Percentiles rank a stretch among this genome's conserved stretches.
These are phyloP conservation scores for Dicyrtomina minuta DNA, from an alignment of 2,888 invertebrate genomes.

Conservation along the genomic window DNA sequence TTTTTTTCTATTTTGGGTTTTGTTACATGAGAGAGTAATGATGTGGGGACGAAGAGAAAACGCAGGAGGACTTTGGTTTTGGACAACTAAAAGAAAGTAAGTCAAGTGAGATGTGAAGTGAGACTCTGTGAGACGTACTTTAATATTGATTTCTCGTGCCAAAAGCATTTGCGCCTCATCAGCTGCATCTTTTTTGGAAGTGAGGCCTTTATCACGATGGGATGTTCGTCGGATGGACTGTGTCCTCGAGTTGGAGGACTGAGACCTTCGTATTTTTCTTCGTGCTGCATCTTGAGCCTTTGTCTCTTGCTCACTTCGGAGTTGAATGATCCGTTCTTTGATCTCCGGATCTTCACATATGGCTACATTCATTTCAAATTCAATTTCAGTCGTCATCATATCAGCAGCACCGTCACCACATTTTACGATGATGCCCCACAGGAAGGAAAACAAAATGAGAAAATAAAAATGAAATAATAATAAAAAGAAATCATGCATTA, in stretches of 20 bases:
- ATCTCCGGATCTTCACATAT: conserved; percentile 96
- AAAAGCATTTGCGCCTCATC: conserved; percentile 74
- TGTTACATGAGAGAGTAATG: no score
- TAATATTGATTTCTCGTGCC: conserved; percentile 44
- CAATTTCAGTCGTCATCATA: no score
- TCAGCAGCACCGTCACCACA: no score
- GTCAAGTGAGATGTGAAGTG: not conserved
- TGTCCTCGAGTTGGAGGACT: conserved; percentile 71
- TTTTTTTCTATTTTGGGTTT: no score
- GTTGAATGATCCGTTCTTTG: conserved; percentile 81
- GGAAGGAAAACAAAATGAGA: no score
- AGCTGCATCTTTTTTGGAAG: conserved; percentile 89
- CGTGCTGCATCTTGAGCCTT: conserved; percentile 60
- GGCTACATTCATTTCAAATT: conserved; percentile 64
- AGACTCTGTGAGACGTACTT: conserved; percentile 36
- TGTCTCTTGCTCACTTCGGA: conserved; percentile 82
- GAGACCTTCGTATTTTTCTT: conserved; percentile 69
- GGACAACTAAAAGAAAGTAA: not conserved
- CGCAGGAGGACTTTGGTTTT: not conserved
- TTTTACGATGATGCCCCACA: no score
- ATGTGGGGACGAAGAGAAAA: not conserved
- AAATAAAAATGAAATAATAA: not conserved
- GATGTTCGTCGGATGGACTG: conserved; percentile 92
- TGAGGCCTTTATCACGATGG: conserved; percentile 86
- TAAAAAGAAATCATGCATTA: no score